phyloP scores from a whole-genome alignment of 1,140 invertebrate species.

The Thereuonema tuberculata region DNA sequence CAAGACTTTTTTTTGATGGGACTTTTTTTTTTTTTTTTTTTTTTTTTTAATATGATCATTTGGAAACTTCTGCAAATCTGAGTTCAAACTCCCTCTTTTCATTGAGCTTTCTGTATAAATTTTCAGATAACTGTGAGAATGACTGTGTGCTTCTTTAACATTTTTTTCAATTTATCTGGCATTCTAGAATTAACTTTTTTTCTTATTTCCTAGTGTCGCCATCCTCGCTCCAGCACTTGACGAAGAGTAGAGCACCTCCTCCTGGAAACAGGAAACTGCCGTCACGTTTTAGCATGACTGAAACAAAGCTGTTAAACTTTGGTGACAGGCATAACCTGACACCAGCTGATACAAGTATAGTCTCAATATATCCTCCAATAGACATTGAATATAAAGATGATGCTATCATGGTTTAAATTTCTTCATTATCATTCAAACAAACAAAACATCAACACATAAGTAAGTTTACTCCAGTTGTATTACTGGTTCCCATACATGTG shows the following conservation, averaged over 20 bases:
- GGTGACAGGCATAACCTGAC: slow-evolving; percentile 10
- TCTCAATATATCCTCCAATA: slow-evolving; percentile 11
- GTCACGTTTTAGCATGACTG: slow-evolving; percentile 7
- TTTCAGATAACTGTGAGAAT: slow-evolving; percentile 1
- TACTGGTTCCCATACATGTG: too few species aligned
- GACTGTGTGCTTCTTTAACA: slow-evolving; percentile 1
- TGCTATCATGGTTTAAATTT: slow-evolving; percentile 28
- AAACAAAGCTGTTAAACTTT: background rate
- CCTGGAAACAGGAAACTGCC: slow-evolving; percentile 9
- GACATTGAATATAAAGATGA: slow-evolving; percentile 26
- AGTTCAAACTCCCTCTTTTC: background rate
- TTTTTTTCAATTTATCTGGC: too few species aligned
- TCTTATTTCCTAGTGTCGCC: background rate
- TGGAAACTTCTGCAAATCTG: background rate
- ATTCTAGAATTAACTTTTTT: slow-evolving; percentile 9
- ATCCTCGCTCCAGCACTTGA: slow-evolving; percentile 5
- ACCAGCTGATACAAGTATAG: slow-evolving; percentile 14
- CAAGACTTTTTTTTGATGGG: too few species aligned
- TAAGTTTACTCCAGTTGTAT: too few species aligned
- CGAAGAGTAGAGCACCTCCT: slow-evolving; percentile 4
- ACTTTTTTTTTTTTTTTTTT: too few species aligned
- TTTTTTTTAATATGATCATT: background rate
- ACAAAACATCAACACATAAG: too few species aligned
- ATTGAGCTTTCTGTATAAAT: background rate
- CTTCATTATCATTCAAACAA: too few species aligned